These are phyloP conservation scores for Troides aeacus DNA, from an alignment of 2,888 invertebrate species.

Conservation along the genomic window DNA sequence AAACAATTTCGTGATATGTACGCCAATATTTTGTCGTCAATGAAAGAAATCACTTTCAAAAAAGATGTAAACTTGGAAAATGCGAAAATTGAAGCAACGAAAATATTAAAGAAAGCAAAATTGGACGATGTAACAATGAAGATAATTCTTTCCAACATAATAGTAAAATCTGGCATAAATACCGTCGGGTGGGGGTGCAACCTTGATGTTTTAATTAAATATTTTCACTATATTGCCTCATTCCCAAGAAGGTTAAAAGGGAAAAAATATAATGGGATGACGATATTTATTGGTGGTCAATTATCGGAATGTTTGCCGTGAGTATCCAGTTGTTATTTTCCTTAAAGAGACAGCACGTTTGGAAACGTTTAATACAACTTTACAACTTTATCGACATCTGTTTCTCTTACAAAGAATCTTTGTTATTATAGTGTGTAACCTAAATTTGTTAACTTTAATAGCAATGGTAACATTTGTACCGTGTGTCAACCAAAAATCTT, in stretches of 20 bases:
- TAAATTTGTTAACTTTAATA: too few species aligned
- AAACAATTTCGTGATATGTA: slow-evolving; percentile 73
- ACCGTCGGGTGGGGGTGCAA: slow-evolving; percentile 87
- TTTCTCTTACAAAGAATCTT: too few species aligned
- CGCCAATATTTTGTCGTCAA: slow-evolving; percentile 80
- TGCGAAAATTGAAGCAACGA: slow-evolving; percentile 47
- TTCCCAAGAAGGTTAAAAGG: slow-evolving; percentile 77
- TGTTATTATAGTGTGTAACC: too few species aligned
- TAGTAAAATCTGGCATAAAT: slow-evolving; percentile 56
- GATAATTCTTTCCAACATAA: slow-evolving; percentile 72
- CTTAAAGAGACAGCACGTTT: background rate
- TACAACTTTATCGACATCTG: too few species aligned
- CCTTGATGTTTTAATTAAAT: slow-evolving; percentile 82
- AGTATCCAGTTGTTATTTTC: slow-evolving; percentile 41
- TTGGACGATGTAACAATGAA: slow-evolving; percentile 81
- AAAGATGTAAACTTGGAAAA: slow-evolving; percentile 41
- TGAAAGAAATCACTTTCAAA: slow-evolving; percentile 54
- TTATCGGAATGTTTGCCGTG: slow-evolving; percentile 88
- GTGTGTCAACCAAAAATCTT: too few species aligned
- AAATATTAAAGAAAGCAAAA: slow-evolving; percentile 44
- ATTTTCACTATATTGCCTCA: slow-evolving; percentile 80
- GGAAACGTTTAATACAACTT: too few species aligned
- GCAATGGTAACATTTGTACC: too few species aligned
- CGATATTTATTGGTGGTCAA: slow-evolving; percentile 91
- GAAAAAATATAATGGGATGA: slow-evolving; percentile 81